Conservation (phyloP, 2,797 vertebrate genomes). For the Acanthiza pusilla region DNA sequence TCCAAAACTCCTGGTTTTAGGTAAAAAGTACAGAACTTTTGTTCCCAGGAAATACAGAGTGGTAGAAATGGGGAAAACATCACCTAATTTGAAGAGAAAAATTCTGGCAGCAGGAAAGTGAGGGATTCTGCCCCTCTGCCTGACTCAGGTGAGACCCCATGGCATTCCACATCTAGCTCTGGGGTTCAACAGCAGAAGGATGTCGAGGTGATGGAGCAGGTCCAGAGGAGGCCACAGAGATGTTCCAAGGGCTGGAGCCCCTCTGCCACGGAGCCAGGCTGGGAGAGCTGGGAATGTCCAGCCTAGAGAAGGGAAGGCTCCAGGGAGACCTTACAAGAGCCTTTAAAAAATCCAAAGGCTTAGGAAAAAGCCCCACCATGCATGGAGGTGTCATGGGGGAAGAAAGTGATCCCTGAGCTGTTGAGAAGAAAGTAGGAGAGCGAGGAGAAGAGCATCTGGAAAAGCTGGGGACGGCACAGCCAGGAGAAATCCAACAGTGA, state of each 20-base stretch:
- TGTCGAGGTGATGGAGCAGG: neutral
- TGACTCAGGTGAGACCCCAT: rapidly evolving
- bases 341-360: neutral
- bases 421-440: neutral
- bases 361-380: neutral
- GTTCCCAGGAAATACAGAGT: neutral
- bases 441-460: neutral
- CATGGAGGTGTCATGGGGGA: neutral
- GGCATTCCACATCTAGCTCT: neutral
- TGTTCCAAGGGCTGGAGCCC: neutral
- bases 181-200: neutral
- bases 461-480: neutral
- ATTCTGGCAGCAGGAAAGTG: neutral
- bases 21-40: neutral
- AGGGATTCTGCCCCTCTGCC: neutral
- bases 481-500: neutral
- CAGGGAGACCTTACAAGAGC: neutral
- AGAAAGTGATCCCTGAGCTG: neutral
- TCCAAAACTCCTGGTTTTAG: neutral
- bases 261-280: neutral
- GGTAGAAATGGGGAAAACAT: neutral
- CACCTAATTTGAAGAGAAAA: neutral
- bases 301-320: neutral
- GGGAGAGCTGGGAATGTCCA: neutral
- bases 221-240: neutral